phyloP scores from a whole-genome alignment of 2,888 invertebrate species.

The Idaea dimidiata region DNA sequence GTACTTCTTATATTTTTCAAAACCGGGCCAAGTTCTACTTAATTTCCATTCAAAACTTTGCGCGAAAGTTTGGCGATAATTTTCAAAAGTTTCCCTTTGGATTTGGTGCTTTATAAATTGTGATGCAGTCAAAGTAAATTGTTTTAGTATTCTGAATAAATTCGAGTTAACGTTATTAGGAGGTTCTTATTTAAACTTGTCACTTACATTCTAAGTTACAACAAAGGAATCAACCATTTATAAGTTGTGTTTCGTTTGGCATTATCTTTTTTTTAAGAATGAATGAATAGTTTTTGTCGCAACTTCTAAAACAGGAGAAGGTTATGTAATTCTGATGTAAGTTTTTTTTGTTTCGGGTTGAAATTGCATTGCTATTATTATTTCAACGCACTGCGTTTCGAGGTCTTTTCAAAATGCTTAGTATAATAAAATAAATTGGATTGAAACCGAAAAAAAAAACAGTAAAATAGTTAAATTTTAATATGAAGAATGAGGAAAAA shows the following conservation, averaged over 20 bases:
- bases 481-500: too few relatives aligned
- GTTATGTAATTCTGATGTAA: too few relatives aligned
- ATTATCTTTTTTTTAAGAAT: too few relatives aligned
- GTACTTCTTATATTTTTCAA: conserved; percentile 32
- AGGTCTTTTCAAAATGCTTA: too few relatives aligned
- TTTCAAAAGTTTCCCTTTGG: conserved; percentile 43
- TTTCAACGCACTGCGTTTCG: too few relatives aligned
- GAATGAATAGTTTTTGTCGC: too few relatives aligned
- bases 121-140: conserved; percentile 33
- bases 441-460: too few relatives aligned
- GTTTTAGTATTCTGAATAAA: conserved; percentile 18
- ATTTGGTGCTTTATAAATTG: conserved; percentile 43
- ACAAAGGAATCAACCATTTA: not conserved
- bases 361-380: too few relatives aligned
- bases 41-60: conserved; percentile 47
- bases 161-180: conserved; percentile 8
- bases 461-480: too few relatives aligned
- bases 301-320: too few relatives aligned
- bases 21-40: conserved; percentile 37
- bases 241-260: not conserved
- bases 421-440: too few relatives aligned
- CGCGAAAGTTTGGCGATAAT: conserved; percentile 51
- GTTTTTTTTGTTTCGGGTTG: too few relatives aligned
- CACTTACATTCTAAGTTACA: not conserved
- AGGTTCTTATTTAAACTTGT: conserved; percentile 3